Evolutionary conservation across 2,888 invertebrate species (phyloP).

Genomic region (Eupithecia inturbata): DNA sequence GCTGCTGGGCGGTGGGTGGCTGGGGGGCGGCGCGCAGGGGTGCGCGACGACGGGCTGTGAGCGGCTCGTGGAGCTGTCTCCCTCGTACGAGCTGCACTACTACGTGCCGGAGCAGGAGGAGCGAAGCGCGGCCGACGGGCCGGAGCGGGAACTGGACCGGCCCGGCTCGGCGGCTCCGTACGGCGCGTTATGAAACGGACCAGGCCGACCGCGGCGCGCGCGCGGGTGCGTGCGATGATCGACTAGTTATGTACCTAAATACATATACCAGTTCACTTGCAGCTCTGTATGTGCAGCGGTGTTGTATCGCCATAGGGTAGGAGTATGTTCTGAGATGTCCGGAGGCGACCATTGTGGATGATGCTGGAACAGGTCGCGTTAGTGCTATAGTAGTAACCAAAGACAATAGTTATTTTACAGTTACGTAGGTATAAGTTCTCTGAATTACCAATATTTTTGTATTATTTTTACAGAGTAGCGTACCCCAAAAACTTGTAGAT

Average conservation of each 20-base stretch:
- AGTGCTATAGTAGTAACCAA: conserved; percentile 1
- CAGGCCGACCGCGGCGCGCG: neutral
- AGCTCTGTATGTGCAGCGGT: neutral
- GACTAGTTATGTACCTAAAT: neutral
- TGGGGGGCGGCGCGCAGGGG: neutral
- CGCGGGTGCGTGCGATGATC: neutral
- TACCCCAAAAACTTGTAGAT: neutral
- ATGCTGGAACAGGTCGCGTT: neutral
- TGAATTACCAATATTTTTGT: neutral
- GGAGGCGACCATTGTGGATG: neutral
- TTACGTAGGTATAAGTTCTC: neutral
- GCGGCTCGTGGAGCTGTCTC: conserved; percentile 65
- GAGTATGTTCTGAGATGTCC: neutral
- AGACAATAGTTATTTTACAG: neutral
- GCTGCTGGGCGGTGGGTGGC: conserved; percentile 7
- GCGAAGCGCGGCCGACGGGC: conserved; percentile 52
- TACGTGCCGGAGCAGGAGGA: conserved; percentile 77
- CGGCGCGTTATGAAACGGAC: conserved; percentile 54
- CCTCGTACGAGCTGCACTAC: conserved; percentile 76
- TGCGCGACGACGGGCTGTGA: neutral
- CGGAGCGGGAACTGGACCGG: neutral
- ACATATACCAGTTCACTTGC: neutral
- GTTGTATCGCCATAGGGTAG: neutral
- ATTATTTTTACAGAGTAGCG: neutral
- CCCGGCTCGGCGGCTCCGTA: conserved; percentile 21